Evolutionary conservation across 2,113 vertebrate species (phyloP), one percentile per base, ranked within the genome.

Genomic region (Malurus melanocephalus): DNA sequence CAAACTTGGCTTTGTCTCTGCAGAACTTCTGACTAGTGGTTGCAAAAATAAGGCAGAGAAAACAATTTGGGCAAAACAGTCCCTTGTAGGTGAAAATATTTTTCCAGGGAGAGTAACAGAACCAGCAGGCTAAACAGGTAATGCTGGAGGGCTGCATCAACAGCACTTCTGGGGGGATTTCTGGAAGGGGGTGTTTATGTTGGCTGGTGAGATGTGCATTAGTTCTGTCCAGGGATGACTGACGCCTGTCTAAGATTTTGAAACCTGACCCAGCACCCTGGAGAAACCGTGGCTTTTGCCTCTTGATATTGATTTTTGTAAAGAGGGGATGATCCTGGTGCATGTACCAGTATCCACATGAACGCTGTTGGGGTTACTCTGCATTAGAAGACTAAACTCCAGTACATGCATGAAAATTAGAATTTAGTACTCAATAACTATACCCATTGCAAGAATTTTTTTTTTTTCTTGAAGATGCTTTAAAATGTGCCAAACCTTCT

Each of bases 1-100:
- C 23, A 61, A 1, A 32, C 27, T 88, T 53, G 27, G 16, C 28
- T 91, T 66, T 8, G 0, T 69, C n/a, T 57, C 38, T 59, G 0
- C 3, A 4, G 26, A 46, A 55, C 38, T 85, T 69, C 56, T 62
- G 75, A 26, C 45, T 65, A 38, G 67, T 80, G 72, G 30, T 9
- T 81, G 53, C 49, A 59, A 23, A 94, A 94, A 64, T 65, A 89
- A 55, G 40, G 57, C 61, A 57, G 67, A 60, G 77, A 80, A 93
- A 88, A 62, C 28, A 76, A 4, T 12, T 48, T 53, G 53, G 43
- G 26, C 28, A 86, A 86, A 88, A 86, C 77, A 60, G 5, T 91
- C 49, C 49, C 42, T 5, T 5, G 14, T 5, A 6, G 57, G 45
- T 9, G 13, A 87, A 78, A 64, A 32, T 75, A 68, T 53, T 92